Base-by-base conservation (phyloP, 2,797 vertebrate species). In the Sardinella longiceps region DNA sequence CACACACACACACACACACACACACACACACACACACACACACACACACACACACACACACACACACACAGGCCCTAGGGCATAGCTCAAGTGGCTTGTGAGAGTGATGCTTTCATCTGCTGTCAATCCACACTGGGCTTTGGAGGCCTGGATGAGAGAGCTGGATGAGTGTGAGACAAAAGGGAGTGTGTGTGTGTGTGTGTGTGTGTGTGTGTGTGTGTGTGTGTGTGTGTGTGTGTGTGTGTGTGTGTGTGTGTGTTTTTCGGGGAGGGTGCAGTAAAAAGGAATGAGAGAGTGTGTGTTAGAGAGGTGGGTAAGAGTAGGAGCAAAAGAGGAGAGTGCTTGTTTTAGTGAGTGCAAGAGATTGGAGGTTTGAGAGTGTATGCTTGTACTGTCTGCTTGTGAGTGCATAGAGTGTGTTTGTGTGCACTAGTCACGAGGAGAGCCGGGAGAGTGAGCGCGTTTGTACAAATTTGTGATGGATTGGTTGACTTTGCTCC, bases 71-170 rank as follows among this genome's bases (percentile, higher is more conserved):
- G 48, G 23, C 86, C 88, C 58, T 23, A 25, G 74, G 87, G 85
- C 88, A 60, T 58, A 88, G 87, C 90, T 90, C 87, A 85, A 1
- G 80, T 90, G 85, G 91, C 89, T 90, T 85, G 84, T 86, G 87
- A 88, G 87, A 88, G 58, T 70, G 77, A 87, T 89, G 89, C 88
- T 90, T 93, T 92, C 89, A 90, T 93, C 91, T 90, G 58, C 88
- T 89, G 84, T 90, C 90, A 88, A 50, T 85, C 45, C 81, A 80
- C 66, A 82, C 50, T 46, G 43, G 37, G 86, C 84, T 85, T 84
- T 80, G 74, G 53, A 33, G 53, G 53, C 53, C 53, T 20, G 18
- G 20, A 56, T 23, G 39, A 15, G 25, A 50, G 81, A 82, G 82
- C 51, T 80, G 23, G 82, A 60, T 80, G 23, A 50, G 51, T 60